Base-by-base conservation (phyloP, 1,140 invertebrate species). In the Panagrolaimus sp. region DNA sequence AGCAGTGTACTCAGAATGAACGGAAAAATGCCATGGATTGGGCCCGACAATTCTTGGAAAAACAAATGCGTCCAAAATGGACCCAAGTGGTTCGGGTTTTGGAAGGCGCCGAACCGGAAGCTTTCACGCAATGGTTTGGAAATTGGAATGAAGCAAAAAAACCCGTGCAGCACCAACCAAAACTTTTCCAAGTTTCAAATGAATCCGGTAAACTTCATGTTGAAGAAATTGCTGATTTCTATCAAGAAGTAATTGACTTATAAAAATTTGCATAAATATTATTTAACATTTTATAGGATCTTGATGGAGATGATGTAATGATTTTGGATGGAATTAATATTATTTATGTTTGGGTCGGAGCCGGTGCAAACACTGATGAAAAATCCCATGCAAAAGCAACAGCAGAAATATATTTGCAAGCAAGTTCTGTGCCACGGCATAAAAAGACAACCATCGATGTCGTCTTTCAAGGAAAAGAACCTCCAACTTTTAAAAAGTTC, bases 221-320 rank as follows among this genome's bases (percentile, higher is more conserved):
- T 17, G 90, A 91, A 75, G 89, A 91, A 80, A 85, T 91, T 21
- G 82, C 85, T 14, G 83, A 88, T 15, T 90, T 87, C 79, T 85
- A 85, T 65, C 80, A 82, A 67, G 74, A 82, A 47, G 78, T 78
- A n/a, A n/a, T 17, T 12, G 38, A 17, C n/a, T 71, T n/a, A 12
- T 65, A 21, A 52, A 15, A 64, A n/a, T 28, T 43, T 24, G 7
- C 21, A 45, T 10, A 3, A 21, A 28, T n/a, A 10, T 12, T 43
- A 7, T 24, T 15, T n/a, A n/a, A 47, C 65, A 0, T n/a, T 15
- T n/a, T 73, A 43, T 76, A 90, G 88, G 90, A 91, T 83, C 84
- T 92, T 32, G 89, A 89, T 73, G 87, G 88, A 68, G 91, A 91
- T 2, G 92, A 94, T 81, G 91, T 90, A 75, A 94, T 93, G 85